Percentiles rank a stretch among this genome's conserved stretches.
phyloP scores from a whole-genome alignment of 2,797 vertebrate species.

The Lateolabrax maculatus region DNA sequence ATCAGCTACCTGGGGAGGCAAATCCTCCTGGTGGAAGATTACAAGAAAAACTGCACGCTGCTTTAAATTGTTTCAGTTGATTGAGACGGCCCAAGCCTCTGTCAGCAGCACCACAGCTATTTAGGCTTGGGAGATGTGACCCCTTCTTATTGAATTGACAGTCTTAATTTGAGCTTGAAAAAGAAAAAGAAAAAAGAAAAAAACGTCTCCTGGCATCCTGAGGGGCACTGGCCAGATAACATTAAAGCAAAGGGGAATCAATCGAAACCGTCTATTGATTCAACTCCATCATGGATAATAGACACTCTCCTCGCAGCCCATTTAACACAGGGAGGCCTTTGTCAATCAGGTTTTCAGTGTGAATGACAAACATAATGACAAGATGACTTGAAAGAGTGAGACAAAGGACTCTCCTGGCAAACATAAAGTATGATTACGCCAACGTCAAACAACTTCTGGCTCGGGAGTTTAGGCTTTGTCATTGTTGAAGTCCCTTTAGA shows the following conservation, averaged over 20 bases:
- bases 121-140: slow-evolving; percentile 57
- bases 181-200: slow-evolving; percentile 19
- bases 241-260: slow-evolving; percentile 68
- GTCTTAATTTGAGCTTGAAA: slow-evolving; percentile 57
- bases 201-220: slow-evolving; percentile 30
- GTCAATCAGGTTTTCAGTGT: slow-evolving; percentile 57
- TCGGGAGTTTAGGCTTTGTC: slow-evolving; percentile 15
- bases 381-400: slow-evolving; percentile 26
- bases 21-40: slow-evolving; percentile 44
- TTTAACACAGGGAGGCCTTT: slow-evolving; percentile 67
- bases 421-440: slow-evolving; percentile 23
- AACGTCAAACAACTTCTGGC: slow-evolving; percentile 37
- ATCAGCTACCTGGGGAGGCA: slow-evolving; percentile 51
- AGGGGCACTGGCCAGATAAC: slow-evolving; percentile 59
- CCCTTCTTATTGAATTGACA: slow-evolving; percentile 60
- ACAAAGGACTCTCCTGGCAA: slow-evolving; percentile 46
- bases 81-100: slow-evolving; percentile 23
- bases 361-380: slow-evolving; percentile 65
- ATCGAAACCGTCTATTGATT: slow-evolving; percentile 72
- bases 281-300: slow-evolving; percentile 62
- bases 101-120: slow-evolving; percentile 40
- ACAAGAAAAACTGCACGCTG: slow-evolving; percentile 30
- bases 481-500: slow-evolving; percentile 28
- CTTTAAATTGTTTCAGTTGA: slow-evolving; percentile 52
- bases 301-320: slow-evolving; percentile 61